Evolutionary conservation across 1,140 invertebrate species (phyloP).

Genomic region (Arctopsyche grandis): DNA sequence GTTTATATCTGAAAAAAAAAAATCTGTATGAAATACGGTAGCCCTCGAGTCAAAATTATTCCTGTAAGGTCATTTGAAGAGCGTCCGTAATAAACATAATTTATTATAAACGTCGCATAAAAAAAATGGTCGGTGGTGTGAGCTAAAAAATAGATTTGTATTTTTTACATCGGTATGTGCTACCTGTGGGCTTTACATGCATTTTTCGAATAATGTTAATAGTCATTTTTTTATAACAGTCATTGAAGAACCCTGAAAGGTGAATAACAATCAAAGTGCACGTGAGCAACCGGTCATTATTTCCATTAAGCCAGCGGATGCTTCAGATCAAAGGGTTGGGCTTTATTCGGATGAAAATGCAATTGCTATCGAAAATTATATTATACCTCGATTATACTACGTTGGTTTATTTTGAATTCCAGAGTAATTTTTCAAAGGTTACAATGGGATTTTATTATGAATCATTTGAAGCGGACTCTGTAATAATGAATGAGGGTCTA

Average conservation of each 20-base stretch:
- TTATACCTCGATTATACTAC: not conserved
- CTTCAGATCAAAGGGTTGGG: conserved; percentile 10
- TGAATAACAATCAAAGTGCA: conserved; percentile 28
- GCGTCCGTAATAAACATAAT: conserved; percentile 33
- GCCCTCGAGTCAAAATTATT: conserved; percentile 3
- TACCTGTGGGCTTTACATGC: conserved; percentile 1
- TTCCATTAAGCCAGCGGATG: conserved; percentile 32
- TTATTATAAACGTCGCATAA: conserved; percentile 21
- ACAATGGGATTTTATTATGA: no score
- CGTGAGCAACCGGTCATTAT: conserved; percentile 43
- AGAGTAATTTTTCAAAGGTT: no score
- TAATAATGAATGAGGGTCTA: no score
- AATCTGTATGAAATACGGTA: conserved; percentile 18
- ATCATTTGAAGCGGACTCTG: no score
- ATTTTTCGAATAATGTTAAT: not conserved
- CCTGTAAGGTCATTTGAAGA: conserved; percentile 1
- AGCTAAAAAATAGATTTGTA: conserved; percentile 18
- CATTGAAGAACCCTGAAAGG: not conserved
- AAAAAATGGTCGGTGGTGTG: conserved; percentile 9
- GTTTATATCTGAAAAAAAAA: not conserved
- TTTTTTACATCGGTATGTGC: not conserved
- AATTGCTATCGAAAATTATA: conserved; percentile 1
- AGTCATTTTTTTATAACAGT: conserved; percentile 13
- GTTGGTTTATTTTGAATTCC: no score
- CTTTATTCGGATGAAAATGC: not conserved